Conservation (phyloP, 2,888 invertebrate genomes). For the Lobophora halterata region DNA sequence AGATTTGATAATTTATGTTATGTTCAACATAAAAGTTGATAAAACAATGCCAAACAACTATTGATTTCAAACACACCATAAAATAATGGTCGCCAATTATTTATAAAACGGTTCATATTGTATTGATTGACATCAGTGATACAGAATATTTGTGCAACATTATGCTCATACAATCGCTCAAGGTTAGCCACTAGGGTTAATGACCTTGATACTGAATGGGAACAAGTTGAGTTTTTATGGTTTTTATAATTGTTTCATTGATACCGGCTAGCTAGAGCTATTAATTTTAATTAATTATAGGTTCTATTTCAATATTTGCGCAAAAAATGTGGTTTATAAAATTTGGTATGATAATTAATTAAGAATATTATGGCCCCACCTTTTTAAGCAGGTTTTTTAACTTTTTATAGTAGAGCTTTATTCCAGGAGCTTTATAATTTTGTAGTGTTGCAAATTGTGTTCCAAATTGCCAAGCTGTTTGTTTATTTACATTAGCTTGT, state of each 20-base stretch:
- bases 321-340: conserved; percentile 3
- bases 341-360: not conserved
- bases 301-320: conserved; percentile 13
- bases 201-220: conserved; percentile 37
- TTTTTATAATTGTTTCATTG: conserved; percentile 14
- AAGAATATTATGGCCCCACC: not conserved
- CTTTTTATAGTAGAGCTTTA: too few species aligned
- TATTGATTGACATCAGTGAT: not conserved
- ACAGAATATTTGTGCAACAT: conserved; percentile 22
- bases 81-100: not conserved
- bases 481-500: conserved; percentile 10
- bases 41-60: not conserved
- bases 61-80: not conserved
- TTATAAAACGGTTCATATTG: not conserved
- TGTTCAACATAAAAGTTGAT: not conserved
- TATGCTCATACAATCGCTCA: conserved; percentile 20
- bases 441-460: not conserved
- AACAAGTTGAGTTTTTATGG: conserved; percentile 21
- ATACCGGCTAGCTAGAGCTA: conserved; percentile 9
- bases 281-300: conserved; percentile 6
- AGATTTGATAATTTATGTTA: too few species aligned
- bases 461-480: not conserved
- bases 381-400: not conserved
- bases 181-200: conserved; percentile 29
- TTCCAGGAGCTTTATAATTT: too few species aligned